A percentile compares a stretch with the other conserved stretches of the same genome.
phyloP scores from a whole-genome alignment of 1,140 invertebrate species.

The Drosophila pallidifrons region DNA sequence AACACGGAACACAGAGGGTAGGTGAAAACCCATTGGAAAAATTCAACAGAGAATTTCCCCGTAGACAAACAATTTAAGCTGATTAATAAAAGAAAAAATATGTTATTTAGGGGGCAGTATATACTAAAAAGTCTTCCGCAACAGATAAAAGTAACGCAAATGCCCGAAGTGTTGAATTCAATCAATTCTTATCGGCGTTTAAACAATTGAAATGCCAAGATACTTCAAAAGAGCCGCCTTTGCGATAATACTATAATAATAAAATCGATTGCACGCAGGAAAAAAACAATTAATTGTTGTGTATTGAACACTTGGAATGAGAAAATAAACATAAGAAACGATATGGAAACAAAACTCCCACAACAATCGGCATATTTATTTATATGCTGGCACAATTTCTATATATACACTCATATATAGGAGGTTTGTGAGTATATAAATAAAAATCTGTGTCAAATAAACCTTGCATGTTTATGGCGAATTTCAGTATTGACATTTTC shows the following conservation, averaged over 20 bases:
- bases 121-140: constrained; percentile 25
- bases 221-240: constrained; percentile 13
- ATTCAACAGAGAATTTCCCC: background rate
- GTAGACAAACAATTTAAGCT: background rate
- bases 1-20: background rate
- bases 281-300: constrained; percentile 1
- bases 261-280: background rate
- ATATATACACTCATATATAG: constrained; percentile 5
- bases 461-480: constrained; percentile 75
- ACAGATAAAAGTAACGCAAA: constrained; percentile 24
- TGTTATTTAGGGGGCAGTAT: background rate
- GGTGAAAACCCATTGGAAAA: background rate
- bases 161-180: background rate
- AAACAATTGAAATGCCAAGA: constrained; percentile 15
- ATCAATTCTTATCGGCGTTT: constrained; percentile 49
- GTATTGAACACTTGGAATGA: background rate
- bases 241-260: constrained; percentile 9
- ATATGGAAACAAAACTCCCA: background rate
- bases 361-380: constrained; percentile 10
- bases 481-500: constrained; percentile 51
- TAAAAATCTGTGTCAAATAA: constrained; percentile 75
- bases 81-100: background rate
- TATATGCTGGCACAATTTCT: constrained; percentile 20
- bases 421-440: constrained; percentile 12
- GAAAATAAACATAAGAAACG: background rate